Percentiles rank a stretch among this genome's conserved stretches.
phyloP scores from a whole-genome alignment of 2,888 invertebrate species.

The Leptarthrus brevirostris region DNA sequence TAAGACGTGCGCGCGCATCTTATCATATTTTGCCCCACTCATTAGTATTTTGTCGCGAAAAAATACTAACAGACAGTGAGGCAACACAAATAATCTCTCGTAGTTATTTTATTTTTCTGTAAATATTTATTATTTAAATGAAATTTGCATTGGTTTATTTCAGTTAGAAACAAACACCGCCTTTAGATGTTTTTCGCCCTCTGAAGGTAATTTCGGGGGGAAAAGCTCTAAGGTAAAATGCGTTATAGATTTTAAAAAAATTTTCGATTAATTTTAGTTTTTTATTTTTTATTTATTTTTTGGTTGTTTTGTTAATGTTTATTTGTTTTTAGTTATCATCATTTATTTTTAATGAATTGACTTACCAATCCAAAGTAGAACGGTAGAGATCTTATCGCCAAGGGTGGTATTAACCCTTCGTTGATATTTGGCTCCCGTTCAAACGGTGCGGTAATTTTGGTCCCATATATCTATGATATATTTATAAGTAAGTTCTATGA shows the following conservation, averaged over 20 bases:
- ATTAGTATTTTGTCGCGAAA: slow-evolving; percentile 50
- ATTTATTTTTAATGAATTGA: slow-evolving; percentile 54
- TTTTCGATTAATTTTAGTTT: slow-evolving; percentile 56
- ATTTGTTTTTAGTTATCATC: slow-evolving; percentile 54
- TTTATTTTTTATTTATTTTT: slow-evolving; percentile 66
- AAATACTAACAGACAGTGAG: slow-evolving; percentile 52
- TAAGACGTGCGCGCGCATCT: slow-evolving; percentile 37
- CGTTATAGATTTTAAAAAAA: slow-evolving; percentile 29
- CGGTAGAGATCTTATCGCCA: slow-evolving; percentile 51
- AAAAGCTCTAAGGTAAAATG: slow-evolving; percentile 27
- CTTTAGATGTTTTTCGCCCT: not conserved
- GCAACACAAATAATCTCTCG: not conserved
- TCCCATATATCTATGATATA: slow-evolving; percentile 99
- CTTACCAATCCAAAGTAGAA: slow-evolving; percentile 56
- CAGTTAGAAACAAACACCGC: slow-evolving; percentile 46
- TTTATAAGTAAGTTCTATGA: slow-evolving; percentile 96
- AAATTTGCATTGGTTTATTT: slow-evolving; percentile 38
- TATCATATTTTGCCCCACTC: slow-evolving; percentile 38
- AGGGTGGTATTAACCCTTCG: slow-evolving; percentile 25
- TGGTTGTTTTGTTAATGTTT: slow-evolving; percentile 22
- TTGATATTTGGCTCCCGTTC: slow-evolving; percentile 50
- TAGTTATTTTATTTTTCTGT: not conserved
- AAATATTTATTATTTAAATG: slow-evolving; percentile 25
- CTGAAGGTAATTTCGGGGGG: slow-evolving; percentile 52
- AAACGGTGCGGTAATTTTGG: slow-evolving; percentile 79